phyloP scores from a whole-genome alignment of 1,140 invertebrate genomes.

The Lepidurus couesii region DNA sequence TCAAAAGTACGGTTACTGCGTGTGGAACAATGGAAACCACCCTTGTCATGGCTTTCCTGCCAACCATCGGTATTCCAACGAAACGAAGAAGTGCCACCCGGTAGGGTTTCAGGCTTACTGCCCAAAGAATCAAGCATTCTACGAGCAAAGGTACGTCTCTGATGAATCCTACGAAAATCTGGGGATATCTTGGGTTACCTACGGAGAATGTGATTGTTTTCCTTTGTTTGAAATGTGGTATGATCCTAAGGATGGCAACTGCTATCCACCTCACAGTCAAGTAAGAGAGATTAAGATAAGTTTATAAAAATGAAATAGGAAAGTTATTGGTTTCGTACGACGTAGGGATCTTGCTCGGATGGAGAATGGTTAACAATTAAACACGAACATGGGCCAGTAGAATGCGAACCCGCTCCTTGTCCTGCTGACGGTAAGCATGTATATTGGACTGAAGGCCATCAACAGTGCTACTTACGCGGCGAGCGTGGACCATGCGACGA shows the following conservation, averaged over 20 bases:
- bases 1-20: not conserved
- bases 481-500: not conserved
- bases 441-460: conserved; percentile 12
- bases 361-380: conserved; percentile 16
- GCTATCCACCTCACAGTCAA: not conserved
- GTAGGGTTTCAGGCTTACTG: not conserved
- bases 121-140: not conserved
- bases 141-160: not conserved
- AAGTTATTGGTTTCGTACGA: conserved; percentile 1
- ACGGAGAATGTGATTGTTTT: conserved; percentile 5
- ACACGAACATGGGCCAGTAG: not conserved
- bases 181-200: not conserved
- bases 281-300: not conserved
- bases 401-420: conserved; percentile 8
- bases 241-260: not conserved
- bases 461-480: too few species aligned
- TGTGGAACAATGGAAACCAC: not conserved
- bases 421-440: conserved; percentile 25
- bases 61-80: conserved; percentile 17
- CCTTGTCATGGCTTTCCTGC: not conserved
- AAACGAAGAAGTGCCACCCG: not conserved
- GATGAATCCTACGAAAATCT: too few species aligned
- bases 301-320: too few species aligned
- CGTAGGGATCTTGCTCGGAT: conserved; percentile 23
- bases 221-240: not conserved